These are phyloP conservation scores for Phoebastria nigripes DNA, from an alignment of 2,797 vertebrate genomes.

Conservation along the genomic window DNA sequence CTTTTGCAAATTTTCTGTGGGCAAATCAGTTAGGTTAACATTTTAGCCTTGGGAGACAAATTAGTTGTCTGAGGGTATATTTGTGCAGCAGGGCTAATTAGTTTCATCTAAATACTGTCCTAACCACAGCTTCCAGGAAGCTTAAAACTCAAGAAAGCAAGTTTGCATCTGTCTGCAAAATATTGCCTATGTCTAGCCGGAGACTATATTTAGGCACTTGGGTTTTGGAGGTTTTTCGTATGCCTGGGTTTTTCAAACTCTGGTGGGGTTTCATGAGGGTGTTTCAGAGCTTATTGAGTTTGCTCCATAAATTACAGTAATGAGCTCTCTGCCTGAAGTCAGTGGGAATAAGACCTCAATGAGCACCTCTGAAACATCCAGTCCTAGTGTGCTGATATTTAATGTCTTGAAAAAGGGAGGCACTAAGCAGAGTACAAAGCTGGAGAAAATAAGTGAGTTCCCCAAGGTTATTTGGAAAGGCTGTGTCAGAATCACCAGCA, in stretches of 20 bases:
- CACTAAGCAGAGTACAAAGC: not conserved
- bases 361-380: not conserved
- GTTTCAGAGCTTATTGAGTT: not conserved
- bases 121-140: conserved; percentile 39
- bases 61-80: not conserved
- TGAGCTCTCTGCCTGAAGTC: not conserved
- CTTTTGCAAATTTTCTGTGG: not conserved
- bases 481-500: not conserved
- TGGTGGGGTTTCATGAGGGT: not conserved
- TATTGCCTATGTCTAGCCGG: not conserved
- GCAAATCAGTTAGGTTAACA: not conserved
- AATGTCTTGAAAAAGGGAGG: not conserved
- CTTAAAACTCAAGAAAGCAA: not conserved
- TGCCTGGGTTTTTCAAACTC: not conserved
- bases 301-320: not conserved
- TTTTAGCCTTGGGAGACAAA: not conserved
- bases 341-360: not conserved
- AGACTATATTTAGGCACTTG: not conserved
- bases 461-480: not conserved
- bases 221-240: not conserved
- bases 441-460: not conserved
- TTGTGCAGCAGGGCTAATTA: not conserved
- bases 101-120: not conserved
- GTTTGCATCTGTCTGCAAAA: conserved; percentile 25
- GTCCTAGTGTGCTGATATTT: not conserved